A percentile compares a stretch with the other conserved stretches of the same genome.
Evolutionary conservation across 2,797 vertebrate genomes (phyloP).

Genomic region (Notamacropus eugenii): DNA sequence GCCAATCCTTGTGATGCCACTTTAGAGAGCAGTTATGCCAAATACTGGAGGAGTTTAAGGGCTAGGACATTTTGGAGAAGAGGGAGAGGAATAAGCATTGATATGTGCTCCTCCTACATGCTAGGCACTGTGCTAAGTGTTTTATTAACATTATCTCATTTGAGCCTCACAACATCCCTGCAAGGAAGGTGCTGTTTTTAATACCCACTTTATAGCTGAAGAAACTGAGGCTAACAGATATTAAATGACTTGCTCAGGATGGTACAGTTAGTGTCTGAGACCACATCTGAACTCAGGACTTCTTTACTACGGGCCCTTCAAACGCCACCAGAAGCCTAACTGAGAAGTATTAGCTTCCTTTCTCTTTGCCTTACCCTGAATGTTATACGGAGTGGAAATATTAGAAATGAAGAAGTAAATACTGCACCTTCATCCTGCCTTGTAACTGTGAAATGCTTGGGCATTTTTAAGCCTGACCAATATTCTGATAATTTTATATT

Average conservation of each 20-base stretch:
- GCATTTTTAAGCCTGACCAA: neutral
- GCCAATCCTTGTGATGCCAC: neutral
- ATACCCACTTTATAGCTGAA: neutral
- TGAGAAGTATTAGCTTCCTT: neutral
- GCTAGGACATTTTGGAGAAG: neutral
- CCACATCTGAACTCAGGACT: neutral
- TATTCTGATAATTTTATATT: neutral
- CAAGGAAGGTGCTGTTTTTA: neutral
- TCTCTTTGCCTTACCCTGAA: neutral
- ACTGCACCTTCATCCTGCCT: neutral
- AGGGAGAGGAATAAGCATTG: neutral
- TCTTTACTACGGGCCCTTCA: neutral
- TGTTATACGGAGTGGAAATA: neutral
- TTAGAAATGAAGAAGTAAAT: neutral
- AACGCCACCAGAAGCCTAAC: neutral
- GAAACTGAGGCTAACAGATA: neutral
- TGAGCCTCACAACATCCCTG: neutral
- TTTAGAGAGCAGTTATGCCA: constrained; percentile 21
- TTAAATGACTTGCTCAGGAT: neutral
- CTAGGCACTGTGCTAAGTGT: neutral
- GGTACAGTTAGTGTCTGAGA: neutral
- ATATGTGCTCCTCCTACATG: neutral
- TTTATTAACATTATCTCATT: neutral
- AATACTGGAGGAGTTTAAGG: neutral
- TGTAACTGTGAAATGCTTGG: neutral